These are phyloP conservation scores for Aptenodytes forsteri DNA, from an alignment of 2,113 vertebrate species.

Conservation along the genomic window DNA sequence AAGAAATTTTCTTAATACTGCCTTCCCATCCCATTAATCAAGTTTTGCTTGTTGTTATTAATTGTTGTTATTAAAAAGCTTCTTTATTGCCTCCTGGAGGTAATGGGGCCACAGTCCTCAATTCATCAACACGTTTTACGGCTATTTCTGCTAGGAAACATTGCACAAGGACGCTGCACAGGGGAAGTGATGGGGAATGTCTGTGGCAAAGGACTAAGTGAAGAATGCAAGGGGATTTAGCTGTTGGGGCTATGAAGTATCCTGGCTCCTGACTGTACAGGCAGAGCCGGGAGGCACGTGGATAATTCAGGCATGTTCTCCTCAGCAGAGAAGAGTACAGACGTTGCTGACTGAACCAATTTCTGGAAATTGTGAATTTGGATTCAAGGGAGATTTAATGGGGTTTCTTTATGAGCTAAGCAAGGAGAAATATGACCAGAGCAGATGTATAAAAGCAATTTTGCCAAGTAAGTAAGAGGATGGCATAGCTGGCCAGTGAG, in stretches of 20 bases:
- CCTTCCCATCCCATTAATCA: background rate
- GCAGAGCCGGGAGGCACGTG: background rate
- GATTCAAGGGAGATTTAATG: background rate
- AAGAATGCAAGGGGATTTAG: background rate
- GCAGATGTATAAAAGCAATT: background rate
- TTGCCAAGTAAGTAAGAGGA: background rate
- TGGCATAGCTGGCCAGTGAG: background rate
- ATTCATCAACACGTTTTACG: background rate
- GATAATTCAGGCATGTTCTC: background rate
- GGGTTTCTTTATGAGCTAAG: background rate
- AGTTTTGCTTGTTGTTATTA: background rate
- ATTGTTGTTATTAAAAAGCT: background rate
- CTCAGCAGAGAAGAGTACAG: background rate
- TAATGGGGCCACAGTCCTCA: background rate
- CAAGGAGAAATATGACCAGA: background rate
- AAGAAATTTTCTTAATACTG: background rate
- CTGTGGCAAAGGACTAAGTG: background rate
- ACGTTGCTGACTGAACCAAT: background rate
- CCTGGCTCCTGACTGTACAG: background rate
- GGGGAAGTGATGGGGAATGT: background rate
- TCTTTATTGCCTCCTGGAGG: background rate
- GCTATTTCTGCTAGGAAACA: background rate
- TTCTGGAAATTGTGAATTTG: background rate
- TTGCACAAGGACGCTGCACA: rapidly evolving
- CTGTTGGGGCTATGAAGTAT: background rate